These are phyloP conservation scores for Colaptes auratus DNA, from an alignment of 2,113 vertebrate species.

Conservation along the genomic window DNA sequence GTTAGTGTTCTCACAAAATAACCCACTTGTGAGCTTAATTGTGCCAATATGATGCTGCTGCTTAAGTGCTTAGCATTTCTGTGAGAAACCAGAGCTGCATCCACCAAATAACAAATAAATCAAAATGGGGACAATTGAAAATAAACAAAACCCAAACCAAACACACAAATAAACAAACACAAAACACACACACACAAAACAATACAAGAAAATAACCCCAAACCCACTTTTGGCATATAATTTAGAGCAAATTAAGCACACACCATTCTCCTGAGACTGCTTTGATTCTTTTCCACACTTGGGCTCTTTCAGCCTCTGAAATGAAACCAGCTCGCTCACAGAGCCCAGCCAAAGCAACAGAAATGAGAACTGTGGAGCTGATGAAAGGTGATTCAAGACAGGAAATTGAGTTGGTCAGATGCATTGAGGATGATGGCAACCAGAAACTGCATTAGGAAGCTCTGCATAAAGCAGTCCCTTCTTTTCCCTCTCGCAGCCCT, in stretches of 20 bases:
- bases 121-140: background rate
- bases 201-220: background rate
- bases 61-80: background rate
- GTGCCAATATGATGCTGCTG: background rate
- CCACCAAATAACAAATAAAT: background rate
- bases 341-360: constrained; percentile 40
- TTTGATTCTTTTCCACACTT: constrained; percentile 13
- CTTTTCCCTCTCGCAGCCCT: background rate
- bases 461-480: background rate
- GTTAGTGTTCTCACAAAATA: background rate
- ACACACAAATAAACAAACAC: no score
- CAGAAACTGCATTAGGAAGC: constrained; percentile 43
- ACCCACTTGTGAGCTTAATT: background rate
- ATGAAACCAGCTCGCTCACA: constrained; percentile 39
- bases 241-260: constrained; percentile 41
- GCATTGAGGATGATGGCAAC: constrained; percentile 70
- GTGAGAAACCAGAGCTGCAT: background rate
- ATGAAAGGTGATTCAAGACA: constrained; percentile 63
- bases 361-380: constrained; percentile 39
- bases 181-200: background rate
- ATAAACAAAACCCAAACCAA: background rate
- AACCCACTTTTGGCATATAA: background rate
- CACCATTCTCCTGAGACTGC: background rate
- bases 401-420: constrained; percentile 78
- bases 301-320: constrained; percentile 38